These are phyloP conservation scores for Podarcis raffonei DNA, from an alignment of 2,113 vertebrate species.

Conservation along the genomic window DNA sequence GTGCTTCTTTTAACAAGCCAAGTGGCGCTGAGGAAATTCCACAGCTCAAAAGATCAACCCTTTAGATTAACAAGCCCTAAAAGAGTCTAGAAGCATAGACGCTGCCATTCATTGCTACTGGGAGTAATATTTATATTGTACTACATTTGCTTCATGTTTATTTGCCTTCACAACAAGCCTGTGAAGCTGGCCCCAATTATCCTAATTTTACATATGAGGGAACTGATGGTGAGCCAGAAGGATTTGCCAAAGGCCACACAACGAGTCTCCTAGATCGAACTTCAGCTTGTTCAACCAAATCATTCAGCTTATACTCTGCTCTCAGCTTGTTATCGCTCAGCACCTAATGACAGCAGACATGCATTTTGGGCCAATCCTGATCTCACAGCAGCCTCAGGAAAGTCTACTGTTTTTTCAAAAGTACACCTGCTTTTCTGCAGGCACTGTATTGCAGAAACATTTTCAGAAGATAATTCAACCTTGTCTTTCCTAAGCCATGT, in stretches of 20 bases:
- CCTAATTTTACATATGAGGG: not conserved
- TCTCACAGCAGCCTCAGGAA: not conserved
- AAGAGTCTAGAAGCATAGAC: not conserved
- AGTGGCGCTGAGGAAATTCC: not conserved
- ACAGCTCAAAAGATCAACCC: not conserved
- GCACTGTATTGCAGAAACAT: not conserved
- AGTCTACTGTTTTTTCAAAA: not conserved
- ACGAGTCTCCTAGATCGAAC: not conserved
- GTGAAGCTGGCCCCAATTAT: not conserved
- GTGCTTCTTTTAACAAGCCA: not conserved
- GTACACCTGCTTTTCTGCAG: not conserved
- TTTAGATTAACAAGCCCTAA: not conserved
- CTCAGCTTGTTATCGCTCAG: not conserved
- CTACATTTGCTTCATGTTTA: not conserved
- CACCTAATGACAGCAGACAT: not conserved
- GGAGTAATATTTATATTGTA: not conserved
- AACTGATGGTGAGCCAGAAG: not conserved
- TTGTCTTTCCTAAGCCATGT: not conserved
- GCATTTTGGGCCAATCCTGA: slow-evolving; percentile 7
- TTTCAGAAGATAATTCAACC: slow-evolving; percentile 36
- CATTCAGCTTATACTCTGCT: not conserved
- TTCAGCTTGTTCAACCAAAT: not conserved
- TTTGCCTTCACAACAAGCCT: not conserved
- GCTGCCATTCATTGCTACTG: not conserved
- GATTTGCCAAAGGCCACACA: too few relatives aligned